phyloP scores from a whole-genome alignment of 2,888 invertebrate genomes.

The Torymus auratus region DNA sequence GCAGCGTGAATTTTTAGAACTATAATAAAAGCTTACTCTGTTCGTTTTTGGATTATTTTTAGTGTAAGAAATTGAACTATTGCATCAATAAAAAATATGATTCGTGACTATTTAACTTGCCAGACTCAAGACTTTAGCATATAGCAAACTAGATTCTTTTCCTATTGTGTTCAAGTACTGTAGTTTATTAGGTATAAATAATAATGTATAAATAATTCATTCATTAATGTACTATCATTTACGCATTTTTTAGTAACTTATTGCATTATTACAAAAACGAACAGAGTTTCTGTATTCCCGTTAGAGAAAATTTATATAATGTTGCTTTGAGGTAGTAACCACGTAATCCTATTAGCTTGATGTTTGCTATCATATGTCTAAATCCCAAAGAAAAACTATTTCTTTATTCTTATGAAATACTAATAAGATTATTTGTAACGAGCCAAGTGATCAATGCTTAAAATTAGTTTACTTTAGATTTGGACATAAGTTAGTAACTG shows the following conservation, averaged over 20 bases:
- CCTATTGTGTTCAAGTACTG: constrained; percentile 34
- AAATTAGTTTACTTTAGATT: constrained; percentile 61
- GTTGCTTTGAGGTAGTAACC: constrained; percentile 74
- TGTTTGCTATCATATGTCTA: constrained; percentile 71
- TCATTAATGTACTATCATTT: constrained; percentile 25
- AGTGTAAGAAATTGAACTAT: constrained; percentile 8
- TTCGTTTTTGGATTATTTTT: constrained; percentile 41
- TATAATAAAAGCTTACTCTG: constrained; percentile 50
- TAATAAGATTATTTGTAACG: constrained; percentile 36
- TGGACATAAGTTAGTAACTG: constrained; percentile 53
- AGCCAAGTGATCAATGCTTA: constrained; percentile 49
- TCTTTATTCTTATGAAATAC: constrained; percentile 18
- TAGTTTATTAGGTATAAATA: constrained; percentile 43
- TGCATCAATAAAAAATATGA: constrained; percentile 39
- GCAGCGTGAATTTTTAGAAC: constrained; percentile 46
- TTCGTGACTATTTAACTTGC: constrained; percentile 34
- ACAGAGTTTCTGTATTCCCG: constrained; percentile 61
- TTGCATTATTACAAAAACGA: constrained; percentile 64
- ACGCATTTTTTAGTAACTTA: constrained; percentile 34
- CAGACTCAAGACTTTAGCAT: constrained; percentile 44
- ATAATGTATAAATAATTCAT: constrained; percentile 43
- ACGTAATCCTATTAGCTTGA: constrained; percentile 73
- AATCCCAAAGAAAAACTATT: constrained; percentile 59
- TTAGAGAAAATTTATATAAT: constrained; percentile 64
- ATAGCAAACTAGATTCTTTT: constrained; percentile 26